These are phyloP conservation scores for Adelosebastes latens DNA, from an alignment of 2,797 vertebrate species.

Conservation along the genomic window DNA sequence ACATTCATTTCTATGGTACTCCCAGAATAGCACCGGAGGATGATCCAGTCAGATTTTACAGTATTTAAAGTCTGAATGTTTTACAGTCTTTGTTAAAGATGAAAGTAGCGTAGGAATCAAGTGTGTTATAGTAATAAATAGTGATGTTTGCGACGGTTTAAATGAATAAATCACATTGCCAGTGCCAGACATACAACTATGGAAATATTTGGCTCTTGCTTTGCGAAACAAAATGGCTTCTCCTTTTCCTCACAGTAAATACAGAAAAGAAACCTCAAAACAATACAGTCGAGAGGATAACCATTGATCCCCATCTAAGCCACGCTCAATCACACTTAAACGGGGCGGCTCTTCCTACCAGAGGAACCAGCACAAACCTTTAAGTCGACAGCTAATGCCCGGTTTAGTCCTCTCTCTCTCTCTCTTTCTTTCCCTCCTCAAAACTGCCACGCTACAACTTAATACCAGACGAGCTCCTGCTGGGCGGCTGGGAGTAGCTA, in stretches of 20 bases:
- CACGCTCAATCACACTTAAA: slow-evolving; percentile 86
- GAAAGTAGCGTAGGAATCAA: slow-evolving; percentile 15
- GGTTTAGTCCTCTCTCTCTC: slow-evolving; percentile 78
- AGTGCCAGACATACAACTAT: slow-evolving; percentile 66
- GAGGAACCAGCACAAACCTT: slow-evolving; percentile 83
- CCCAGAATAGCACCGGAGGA: background rate
- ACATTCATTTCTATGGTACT: background rate
- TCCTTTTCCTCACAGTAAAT: slow-evolving; percentile 73
- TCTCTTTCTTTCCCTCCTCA: slow-evolving; percentile 48
- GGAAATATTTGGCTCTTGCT: slow-evolving; percentile 76
- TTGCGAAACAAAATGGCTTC: slow-evolving; percentile 76
- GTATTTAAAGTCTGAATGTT: background rate
- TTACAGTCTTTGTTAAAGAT: slow-evolving; percentile 7
- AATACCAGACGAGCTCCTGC: slow-evolving; percentile 74
- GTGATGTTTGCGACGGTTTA: slow-evolving; percentile 38
- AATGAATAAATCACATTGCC: slow-evolving; percentile 53
- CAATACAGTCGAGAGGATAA: slow-evolving; percentile 86
- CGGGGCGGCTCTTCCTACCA: slow-evolving; percentile 80
- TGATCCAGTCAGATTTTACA: background rate
- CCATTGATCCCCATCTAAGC: slow-evolving; percentile 86
- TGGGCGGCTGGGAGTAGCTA: slow-evolving; percentile 64
- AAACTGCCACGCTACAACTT: slow-evolving; percentile 74
- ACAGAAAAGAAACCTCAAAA: slow-evolving; percentile 79
- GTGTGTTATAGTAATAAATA: slow-evolving; percentile 32
- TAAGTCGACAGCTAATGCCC: slow-evolving; percentile 85